Conservation (phyloP, 1,140 invertebrate species). For the Heliconius hermathena region DNA sequence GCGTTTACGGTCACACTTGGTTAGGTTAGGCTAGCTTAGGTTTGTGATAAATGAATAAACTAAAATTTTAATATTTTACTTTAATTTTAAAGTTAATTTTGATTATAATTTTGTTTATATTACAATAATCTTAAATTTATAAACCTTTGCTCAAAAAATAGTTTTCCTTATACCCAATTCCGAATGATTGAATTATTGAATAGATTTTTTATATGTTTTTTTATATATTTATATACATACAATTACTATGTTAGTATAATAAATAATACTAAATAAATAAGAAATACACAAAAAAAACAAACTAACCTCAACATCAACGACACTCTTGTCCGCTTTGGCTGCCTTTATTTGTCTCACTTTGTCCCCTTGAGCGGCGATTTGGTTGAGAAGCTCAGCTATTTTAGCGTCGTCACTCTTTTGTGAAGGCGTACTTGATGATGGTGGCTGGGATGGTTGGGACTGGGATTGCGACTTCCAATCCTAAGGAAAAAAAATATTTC, state of each 20-base stretch:
- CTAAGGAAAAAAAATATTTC: conserved; percentile 23
- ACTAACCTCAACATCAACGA: conserved; percentile 63
- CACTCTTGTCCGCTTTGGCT: conserved; percentile 84
- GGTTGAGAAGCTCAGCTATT: conserved; percentile 46
- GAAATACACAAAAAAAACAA: too few species aligned
- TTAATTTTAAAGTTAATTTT: too few species aligned
- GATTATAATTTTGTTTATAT: too few species aligned
- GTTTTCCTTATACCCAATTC: background rate
- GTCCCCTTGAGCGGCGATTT: conserved; percentile 88
- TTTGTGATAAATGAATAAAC: too few species aligned
- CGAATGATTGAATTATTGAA: too few species aligned
- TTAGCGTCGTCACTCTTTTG: conserved; percentile 40
- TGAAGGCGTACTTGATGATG: background rate
- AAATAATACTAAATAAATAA: too few species aligned
- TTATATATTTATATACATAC: too few species aligned
- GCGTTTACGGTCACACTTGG: too few species aligned
- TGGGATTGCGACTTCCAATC: conserved; percentile 55
- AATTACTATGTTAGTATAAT: too few species aligned
- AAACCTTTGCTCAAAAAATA: background rate
- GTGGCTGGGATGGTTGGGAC: conserved; percentile 6
- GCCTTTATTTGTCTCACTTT: conserved; percentile 87
- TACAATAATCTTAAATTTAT: background rate
- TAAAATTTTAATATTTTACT: too few species aligned
- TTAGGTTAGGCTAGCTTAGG: too few species aligned
- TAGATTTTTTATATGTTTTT: too few species aligned